Conservation (phyloP, 1,140 invertebrate species). For the Himalopsyche phryganea region DNA sequence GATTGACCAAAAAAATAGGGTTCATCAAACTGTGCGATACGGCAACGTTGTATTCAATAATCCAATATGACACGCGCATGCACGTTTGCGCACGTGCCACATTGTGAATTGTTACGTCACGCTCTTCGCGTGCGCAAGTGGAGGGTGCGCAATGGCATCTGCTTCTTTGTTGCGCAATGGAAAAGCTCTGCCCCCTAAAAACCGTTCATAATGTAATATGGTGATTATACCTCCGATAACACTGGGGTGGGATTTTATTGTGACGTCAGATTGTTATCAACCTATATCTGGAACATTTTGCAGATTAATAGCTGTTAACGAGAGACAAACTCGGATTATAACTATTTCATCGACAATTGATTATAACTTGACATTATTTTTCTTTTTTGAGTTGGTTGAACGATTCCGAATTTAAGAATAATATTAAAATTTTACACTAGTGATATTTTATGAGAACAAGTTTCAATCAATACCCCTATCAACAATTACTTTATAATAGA, state of each 20-base stretch:
- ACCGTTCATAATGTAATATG: constrained; percentile 8
- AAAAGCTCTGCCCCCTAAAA: constrained; percentile 5
- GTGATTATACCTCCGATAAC: background rate
- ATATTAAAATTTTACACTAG: no score
- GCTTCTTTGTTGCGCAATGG: constrained; percentile 13
- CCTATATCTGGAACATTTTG: no score
- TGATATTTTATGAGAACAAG: no score
- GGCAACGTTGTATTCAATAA: constrained; percentile 11
- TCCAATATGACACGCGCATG: constrained; percentile 1
- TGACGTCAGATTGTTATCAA: background rate
- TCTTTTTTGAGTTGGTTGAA: no score
- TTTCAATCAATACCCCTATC: no score
- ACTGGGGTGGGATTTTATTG: background rate
- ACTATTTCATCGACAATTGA: no score
- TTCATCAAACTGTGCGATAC: background rate
- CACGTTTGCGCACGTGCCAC: constrained; percentile 6
- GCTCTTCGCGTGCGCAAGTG: constrained; percentile 4
- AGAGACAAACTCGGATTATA: no score
- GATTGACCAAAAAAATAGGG: background rate
- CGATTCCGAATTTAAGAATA: no score
- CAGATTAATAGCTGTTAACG: no score
- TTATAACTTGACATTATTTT: no score
- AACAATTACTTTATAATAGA: no score
- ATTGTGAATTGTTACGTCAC: constrained; percentile 7
- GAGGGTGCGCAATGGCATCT: constrained; percentile 6